A percentile compares a stretch with the other conserved stretches of the same genome.
These are phyloP conservation scores for Crypturellus undulatus DNA, from an alignment of 2,113 vertebrate species.

Conservation along the genomic window DNA sequence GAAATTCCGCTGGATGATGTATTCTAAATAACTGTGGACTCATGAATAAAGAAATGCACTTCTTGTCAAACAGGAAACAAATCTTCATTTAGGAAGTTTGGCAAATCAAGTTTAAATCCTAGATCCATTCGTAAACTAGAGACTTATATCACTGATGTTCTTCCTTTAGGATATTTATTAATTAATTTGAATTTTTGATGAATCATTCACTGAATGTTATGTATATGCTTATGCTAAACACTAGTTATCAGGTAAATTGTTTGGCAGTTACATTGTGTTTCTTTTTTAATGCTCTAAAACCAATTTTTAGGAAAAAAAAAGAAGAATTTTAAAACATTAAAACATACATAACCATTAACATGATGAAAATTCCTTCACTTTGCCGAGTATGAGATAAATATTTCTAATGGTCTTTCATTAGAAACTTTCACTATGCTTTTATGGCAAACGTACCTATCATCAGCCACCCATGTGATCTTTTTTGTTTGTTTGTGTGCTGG, in stretches of 20 bases:
- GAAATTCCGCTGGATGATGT: background rate
- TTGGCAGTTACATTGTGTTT: background rate
- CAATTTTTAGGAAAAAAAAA: background rate
- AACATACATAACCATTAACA: background rate
- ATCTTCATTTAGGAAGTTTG: background rate
- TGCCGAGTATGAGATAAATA: background rate
- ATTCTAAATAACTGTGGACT: background rate
- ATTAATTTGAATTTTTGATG: slow-evolving; percentile 18
- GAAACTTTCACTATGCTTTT: background rate
- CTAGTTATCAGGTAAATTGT: background rate
- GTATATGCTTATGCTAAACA: background rate
- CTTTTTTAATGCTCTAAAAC: too few relatives aligned
- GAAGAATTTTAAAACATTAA: background rate
- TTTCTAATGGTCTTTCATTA: background rate
- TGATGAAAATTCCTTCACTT: background rate
- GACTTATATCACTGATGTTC: background rate
- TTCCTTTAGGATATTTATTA: background rate
- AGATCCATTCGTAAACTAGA: background rate
- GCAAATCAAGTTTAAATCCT: background rate
- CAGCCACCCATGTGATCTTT: background rate
- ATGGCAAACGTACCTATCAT: background rate
- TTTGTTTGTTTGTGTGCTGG: background rate
- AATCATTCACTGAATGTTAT: slow-evolving; percentile 8
- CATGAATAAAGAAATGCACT: background rate
- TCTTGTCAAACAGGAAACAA: background rate